Conservation (phyloP, 1,140 invertebrate species). For the Dendrolimus punctatus region DNA sequence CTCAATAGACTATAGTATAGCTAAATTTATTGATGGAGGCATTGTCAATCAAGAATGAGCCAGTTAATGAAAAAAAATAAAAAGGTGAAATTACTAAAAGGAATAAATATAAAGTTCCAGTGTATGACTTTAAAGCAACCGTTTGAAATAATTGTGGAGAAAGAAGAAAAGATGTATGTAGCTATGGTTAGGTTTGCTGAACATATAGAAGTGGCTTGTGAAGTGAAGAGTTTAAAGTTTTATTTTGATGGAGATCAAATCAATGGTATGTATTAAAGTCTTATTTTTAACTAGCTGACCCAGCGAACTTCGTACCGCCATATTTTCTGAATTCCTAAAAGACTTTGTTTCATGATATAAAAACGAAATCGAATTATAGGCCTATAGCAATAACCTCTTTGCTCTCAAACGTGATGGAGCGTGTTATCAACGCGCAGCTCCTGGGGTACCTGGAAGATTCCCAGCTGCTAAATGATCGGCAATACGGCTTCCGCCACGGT, state of each 20-base stretch:
- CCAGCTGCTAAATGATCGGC: too few species aligned
- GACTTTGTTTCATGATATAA: too few species aligned
- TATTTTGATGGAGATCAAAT: slow-evolving; percentile 56
- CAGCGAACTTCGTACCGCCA: too few species aligned
- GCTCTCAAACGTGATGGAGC: too few species aligned
- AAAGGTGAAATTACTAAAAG: slow-evolving; percentile 6
- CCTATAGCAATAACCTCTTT: too few species aligned
- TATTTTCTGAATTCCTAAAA: too few species aligned
- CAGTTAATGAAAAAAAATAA: background rate
- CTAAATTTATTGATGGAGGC: slow-evolving; percentile 56
- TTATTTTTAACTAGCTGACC: too few species aligned
- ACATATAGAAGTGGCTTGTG: slow-evolving; percentile 31
- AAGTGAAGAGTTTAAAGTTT: slow-evolving; percentile 44
- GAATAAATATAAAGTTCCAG: slow-evolving; percentile 47
- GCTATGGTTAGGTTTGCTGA: slow-evolving; percentile 50
- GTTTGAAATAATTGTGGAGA: slow-evolving; percentile 20
- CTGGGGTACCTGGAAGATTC: too few species aligned
- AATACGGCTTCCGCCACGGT: too few species aligned
- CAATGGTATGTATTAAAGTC: slow-evolving; percentile 23
- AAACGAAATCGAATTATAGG: too few species aligned
- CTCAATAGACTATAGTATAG: slow-evolving; percentile 43
- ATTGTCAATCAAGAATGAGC: slow-evolving; percentile 22
- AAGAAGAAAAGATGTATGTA: slow-evolving; percentile 25
- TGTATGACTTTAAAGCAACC: slow-evolving; percentile 45
- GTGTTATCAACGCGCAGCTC: too few species aligned